Conservation (phyloP, 2,113 vertebrate genomes). For the Paedocypris sp. region DNA sequence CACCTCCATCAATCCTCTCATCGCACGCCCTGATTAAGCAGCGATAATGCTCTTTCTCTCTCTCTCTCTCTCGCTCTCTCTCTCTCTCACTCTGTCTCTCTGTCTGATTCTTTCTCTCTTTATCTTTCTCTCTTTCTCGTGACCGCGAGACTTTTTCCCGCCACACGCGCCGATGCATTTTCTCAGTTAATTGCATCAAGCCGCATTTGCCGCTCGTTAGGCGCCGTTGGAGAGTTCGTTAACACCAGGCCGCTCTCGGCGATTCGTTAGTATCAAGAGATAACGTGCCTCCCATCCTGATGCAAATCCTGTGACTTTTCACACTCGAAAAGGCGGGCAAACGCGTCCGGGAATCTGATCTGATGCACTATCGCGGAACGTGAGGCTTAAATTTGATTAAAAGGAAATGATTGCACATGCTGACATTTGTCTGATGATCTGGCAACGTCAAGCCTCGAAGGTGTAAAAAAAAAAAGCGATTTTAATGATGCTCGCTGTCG, state of each 20-base stretch:
- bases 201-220: conserved; percentile 56
- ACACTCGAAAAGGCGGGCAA: background rate
- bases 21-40: too few relatives aligned
- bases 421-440: too few relatives aligned
- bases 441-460: too few relatives aligned
- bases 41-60: too few relatives aligned
- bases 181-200: conserved; percentile 37
- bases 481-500: too few relatives aligned
- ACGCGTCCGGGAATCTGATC: background rate
- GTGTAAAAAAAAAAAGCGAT: too few relatives aligned
- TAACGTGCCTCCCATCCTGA: conserved; percentile 10
- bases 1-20: too few relatives aligned
- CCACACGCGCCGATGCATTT: conserved; percentile 3
- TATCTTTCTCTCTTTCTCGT: too few relatives aligned
- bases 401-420: too few relatives aligned
- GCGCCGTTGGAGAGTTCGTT: conserved; percentile 45
- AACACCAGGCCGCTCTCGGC: conserved; percentile 20
- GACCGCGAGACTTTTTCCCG: background rate
- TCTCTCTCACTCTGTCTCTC: too few relatives aligned
- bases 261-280: background rate
- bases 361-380: background rate
- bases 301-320: background rate
- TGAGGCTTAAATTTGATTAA: too few relatives aligned
- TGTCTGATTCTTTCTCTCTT: background rate
- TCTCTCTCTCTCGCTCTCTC: too few relatives aligned